Base-by-base conservation (phyloP, 1,140 invertebrate genomes). In the Ips typographus region DNA sequence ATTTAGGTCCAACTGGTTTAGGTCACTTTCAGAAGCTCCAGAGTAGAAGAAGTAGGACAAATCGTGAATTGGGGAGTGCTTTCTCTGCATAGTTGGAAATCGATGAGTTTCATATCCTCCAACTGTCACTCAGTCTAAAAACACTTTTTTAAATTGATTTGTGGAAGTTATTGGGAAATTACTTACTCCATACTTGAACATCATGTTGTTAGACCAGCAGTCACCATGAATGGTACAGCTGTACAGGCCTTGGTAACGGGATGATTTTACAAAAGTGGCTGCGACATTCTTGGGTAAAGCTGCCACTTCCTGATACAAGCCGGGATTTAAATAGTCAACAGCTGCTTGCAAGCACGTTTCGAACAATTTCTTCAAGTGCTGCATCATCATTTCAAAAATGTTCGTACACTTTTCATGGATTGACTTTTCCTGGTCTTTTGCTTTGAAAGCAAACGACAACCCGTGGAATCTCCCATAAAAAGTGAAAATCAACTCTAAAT, bases 21-120 rank as follows among this genome's bases (percentile, higher is more conserved):
- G 77, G 41, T 86, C 80, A 4, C 79, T 72, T 61, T 80, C 73
- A 8, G 84, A 81, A 0, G 85, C 84, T 61, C 82, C 83, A 68
- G 82, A 83, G 66, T 84, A 87, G 3, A 88, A 77, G 62, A 83
- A 85, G 70, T 87, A 86, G 0, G 82, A 81, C 43, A 89, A 70
- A 68, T 88, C 87, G 0, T 82, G 82, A 2, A 85, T 81, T 2
- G 87, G 87, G 87, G 87, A 2, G 85, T 86, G 1, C 82, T 82
- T 65, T 83, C 83, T 3, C 83, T 77, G 6, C 78, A 74, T 4
- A 86, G 73, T 76, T 88, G 87, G 76, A 84, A 86, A 72, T 89
- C 87, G n/a, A 88, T 70, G 0, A 74, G 57, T 43, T 65, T 72
- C 22, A 74, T 36, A 59, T 75, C 63, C 42, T 58, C 43, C 3